These are phyloP conservation scores for Pollenia labialis DNA, from an alignment of 2,888 invertebrate genomes.

Conservation along the genomic window DNA sequence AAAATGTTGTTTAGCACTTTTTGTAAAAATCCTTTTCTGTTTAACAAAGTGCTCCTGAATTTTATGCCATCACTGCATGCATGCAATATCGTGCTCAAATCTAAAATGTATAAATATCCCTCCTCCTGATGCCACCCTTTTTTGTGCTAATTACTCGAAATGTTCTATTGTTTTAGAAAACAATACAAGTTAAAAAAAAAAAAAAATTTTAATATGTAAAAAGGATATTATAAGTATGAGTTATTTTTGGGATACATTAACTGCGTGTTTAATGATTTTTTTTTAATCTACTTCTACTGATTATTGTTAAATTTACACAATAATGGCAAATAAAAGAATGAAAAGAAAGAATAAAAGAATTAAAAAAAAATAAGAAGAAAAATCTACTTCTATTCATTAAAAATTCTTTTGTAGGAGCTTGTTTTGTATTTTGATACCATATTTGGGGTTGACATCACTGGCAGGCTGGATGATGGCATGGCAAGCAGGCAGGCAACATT, in stretches of 20 bases:
- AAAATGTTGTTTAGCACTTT: not conserved
- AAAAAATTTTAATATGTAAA: slow-evolving; percentile 15
- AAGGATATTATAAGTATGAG: not conserved
- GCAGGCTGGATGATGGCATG: not conserved
- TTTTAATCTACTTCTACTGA: slow-evolving; percentile 31
- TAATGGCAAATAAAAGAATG: slow-evolving; percentile 47
- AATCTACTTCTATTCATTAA: slow-evolving; percentile 58
- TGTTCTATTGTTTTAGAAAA: slow-evolving; percentile 39
- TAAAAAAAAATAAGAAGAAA: slow-evolving; percentile 24
- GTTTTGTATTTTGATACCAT: slow-evolving; percentile 36
- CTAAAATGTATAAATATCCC: not conserved
- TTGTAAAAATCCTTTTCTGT: not conserved
- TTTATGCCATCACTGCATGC: slow-evolving; percentile 19
- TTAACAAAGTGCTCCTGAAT: slow-evolving; percentile 1
- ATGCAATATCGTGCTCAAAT: slow-evolving; percentile 1
- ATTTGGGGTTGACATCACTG: slow-evolving; percentile 46
- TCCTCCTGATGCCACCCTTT: slow-evolving; percentile 36
- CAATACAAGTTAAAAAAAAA: slow-evolving; percentile 22
- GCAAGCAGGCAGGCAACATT: slow-evolving; percentile 23
- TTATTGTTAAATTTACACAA: slow-evolving; percentile 66
- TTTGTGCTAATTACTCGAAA: slow-evolving; percentile 48
- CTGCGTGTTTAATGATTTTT: slow-evolving; percentile 16
- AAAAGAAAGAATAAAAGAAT: not conserved
- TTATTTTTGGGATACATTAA: slow-evolving; percentile 48
- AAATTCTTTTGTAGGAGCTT: slow-evolving; percentile 58